Evolutionary conservation across 2,113 vertebrate genomes (phyloP).

Genomic region (Malaclemys terrapin): DNA sequence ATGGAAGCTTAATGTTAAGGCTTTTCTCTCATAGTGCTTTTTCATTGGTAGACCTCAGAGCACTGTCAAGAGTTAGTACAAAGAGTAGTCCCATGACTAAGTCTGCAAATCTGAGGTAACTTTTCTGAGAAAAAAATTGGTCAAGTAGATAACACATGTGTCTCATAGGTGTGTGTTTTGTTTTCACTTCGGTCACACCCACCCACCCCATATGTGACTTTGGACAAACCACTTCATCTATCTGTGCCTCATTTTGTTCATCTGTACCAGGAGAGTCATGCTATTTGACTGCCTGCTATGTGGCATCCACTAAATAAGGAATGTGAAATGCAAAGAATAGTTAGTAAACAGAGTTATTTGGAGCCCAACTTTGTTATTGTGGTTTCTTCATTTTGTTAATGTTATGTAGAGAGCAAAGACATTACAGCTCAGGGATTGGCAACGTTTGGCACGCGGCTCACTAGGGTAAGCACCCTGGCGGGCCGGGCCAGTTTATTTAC

Average conservation of each 20-base stretch:
- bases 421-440: neutral
- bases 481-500: too few species aligned
- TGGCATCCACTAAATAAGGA: neutral
- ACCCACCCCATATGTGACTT: constrained; percentile 7
- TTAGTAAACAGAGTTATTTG: neutral
- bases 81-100: neutral
- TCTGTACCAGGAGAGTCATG: constrained; percentile 18
- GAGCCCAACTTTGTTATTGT: neutral
- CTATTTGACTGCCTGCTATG: neutral
- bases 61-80: constrained; percentile 10
- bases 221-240: neutral
- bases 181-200: neutral
- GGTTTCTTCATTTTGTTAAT: neutral
- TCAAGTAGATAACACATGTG: neutral
- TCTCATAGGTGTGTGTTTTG: neutral
- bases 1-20: neutral
- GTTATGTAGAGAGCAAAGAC: neutral
- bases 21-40: neutral
- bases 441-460: too few species aligned
- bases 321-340: neutral
- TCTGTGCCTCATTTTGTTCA: neutral
- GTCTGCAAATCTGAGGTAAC: constrained; percentile 10
- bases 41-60: neutral
- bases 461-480: too few species aligned
- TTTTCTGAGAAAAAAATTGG: neutral